phyloP scores from a whole-genome alignment of 2,797 vertebrate species.

The Fistularia tabacaria region DNA sequence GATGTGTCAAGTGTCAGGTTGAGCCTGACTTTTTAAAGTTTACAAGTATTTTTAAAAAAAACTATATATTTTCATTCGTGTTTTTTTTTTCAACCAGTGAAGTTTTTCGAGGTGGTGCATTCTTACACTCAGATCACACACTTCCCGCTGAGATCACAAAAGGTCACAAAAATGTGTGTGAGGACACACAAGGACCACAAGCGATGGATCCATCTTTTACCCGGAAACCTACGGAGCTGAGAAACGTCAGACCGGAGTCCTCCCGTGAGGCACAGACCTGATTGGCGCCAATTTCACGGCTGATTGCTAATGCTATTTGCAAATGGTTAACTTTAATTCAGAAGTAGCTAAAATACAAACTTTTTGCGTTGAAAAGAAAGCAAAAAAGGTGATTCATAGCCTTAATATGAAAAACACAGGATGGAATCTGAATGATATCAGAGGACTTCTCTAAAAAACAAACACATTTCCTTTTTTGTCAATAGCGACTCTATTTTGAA shows the following conservation, averaged over 20 bases:
- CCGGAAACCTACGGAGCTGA: no score
- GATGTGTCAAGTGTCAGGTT: constrained; percentile 58
- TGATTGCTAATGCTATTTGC: no score
- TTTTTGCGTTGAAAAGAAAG: background rate
- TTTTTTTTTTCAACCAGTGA: constrained; percentile 24
- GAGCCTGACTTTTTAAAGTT: constrained; percentile 43
- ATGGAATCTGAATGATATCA: background rate
- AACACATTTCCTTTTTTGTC: background rate
- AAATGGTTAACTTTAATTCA: background rate
- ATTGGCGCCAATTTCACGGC: no score
- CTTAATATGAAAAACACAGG: background rate
- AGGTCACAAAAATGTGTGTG: no score
- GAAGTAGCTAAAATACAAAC: background rate
- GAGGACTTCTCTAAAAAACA: no score
- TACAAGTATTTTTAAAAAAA: constrained; percentile 25
- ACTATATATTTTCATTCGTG: constrained; percentile 8
- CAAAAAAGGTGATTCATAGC: background rate
- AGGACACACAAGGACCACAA: no score
- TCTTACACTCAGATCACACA: no score
- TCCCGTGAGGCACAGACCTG: no score
- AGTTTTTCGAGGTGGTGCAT: constrained; percentile 9
- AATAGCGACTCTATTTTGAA: no score
- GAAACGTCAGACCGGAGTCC: no score
- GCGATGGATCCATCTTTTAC: no score
- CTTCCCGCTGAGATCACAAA: no score